Evolutionary conservation across 2,888 invertebrate species (phyloP).

Genomic region (Liopterus haemorrhoidalis): DNA sequence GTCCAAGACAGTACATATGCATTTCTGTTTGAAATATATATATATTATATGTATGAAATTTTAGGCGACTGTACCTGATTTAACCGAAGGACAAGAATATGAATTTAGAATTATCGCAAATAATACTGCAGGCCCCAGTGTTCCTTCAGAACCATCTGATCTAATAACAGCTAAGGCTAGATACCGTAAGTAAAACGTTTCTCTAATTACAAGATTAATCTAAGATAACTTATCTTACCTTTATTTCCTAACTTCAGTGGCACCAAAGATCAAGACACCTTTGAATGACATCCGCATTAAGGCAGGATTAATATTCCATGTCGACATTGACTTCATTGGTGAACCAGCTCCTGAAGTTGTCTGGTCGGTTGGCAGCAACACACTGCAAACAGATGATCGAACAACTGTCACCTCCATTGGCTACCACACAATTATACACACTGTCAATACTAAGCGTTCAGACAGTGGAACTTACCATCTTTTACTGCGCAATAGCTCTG

Average conservation of each 20-base stretch:
- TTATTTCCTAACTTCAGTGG: constrained; percentile 56
- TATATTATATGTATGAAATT: constrained; percentile 24
- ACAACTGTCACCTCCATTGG: constrained; percentile 87
- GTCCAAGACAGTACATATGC: too few relatives aligned
- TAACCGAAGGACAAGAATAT: constrained; percentile 91
- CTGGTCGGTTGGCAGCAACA: constrained; percentile 74
- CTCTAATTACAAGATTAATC: constrained; percentile 1
- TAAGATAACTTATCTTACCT: constrained; percentile 18
- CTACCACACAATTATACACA: constrained; percentile 86
- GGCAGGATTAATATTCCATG: constrained; percentile 84
- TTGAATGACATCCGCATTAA: constrained; percentile 86
- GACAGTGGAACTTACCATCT: constrained; percentile 90
- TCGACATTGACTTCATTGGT: constrained; percentile 87
- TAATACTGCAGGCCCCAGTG: constrained; percentile 92
- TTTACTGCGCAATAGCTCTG: constrained; percentile 84
- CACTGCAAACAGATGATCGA: constrained; percentile 68
- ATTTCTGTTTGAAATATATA: constrained; percentile 1
- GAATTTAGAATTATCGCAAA: constrained; percentile 94
- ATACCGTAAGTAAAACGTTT: constrained; percentile 51
- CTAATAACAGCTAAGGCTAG: constrained; percentile 78
- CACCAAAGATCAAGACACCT: constrained; percentile 91
- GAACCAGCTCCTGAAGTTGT: constrained; percentile 87
- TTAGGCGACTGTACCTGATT: constrained; percentile 76
- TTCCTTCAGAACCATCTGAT: constrained; percentile 91
- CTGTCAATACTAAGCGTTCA: constrained; percentile 84